These are phyloP conservation scores for Todus mexicanus DNA, from an alignment of 2,797 vertebrate genomes.

Conservation along the genomic window DNA sequence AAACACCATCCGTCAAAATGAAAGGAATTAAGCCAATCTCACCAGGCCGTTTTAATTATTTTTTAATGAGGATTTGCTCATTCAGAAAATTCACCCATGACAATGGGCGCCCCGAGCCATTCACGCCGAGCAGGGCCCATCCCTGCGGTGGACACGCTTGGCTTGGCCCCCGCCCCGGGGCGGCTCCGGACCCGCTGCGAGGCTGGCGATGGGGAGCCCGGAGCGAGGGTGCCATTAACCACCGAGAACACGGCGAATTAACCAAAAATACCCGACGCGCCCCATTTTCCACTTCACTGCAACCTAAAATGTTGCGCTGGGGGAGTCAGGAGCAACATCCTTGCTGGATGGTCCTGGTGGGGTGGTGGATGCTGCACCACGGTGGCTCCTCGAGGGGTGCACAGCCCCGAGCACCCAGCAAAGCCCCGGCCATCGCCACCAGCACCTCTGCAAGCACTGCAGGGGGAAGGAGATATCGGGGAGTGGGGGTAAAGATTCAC, in stretches of 20 bases:
- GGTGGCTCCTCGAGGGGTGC: fast-evolving
- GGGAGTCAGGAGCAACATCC: neutral
- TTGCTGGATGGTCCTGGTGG: neutral
- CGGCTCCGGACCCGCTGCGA: neutral
- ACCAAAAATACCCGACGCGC: neutral
- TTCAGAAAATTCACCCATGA: constrained; percentile 59
- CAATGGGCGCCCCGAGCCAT: neutral
- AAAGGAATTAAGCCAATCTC: constrained; percentile 53
- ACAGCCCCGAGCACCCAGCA: neutral
- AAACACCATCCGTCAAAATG: constrained; percentile 43
- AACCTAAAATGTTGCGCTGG: neutral
- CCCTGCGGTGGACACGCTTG: neutral
- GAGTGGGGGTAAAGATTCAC: neutral
- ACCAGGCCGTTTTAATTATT: constrained; percentile 54
- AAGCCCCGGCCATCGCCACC: neutral
- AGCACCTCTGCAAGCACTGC: neutral
- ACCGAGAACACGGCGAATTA: neutral
- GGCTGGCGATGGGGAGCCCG: neutral
- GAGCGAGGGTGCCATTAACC: neutral
- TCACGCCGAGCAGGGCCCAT: neutral
- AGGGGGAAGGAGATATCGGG: neutral
- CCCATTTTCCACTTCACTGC: neutral
- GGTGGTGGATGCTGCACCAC: neutral
- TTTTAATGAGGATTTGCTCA: constrained; percentile 66
- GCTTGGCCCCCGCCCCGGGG: neutral